phyloP scores from a whole-genome alignment of 2,113 vertebrate genomes.

The Glaucomys volans region DNA sequence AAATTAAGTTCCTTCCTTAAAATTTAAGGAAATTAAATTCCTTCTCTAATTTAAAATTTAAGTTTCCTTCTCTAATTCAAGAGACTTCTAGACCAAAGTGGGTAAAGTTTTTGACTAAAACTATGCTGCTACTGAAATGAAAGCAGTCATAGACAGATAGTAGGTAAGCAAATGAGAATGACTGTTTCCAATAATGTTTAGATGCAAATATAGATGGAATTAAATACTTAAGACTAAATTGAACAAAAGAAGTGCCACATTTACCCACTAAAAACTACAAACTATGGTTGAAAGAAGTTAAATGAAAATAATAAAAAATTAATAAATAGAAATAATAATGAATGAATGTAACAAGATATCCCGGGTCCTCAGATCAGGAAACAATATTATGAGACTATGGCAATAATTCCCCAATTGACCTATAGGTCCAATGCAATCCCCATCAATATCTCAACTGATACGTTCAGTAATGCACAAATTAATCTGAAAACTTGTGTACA shows the following conservation, averaged over 20 bases:
- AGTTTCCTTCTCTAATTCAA: no score
- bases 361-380: not conserved
- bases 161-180: not conserved
- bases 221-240: not conserved
- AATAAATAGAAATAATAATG: no score
- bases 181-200: not conserved
- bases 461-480: not conserved
- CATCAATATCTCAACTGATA: not conserved
- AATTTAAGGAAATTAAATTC: no score
- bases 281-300: no score
- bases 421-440: not conserved
- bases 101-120: not conserved
- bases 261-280: not conserved
- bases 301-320: not conserved
- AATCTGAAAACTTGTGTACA: not conserved
- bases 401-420: not conserved
- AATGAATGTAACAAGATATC: not conserved
- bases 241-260: not conserved
- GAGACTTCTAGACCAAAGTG: not conserved
- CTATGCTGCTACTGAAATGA: no score
- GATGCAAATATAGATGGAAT: not conserved
- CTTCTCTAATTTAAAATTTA: no score
- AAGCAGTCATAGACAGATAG: not conserved
- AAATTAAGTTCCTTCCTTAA: no score
- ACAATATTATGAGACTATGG: not conserved